A percentile compares a stretch with the other conserved stretches of the same genome.
Conservation (phyloP, 1,140 invertebrate genomes). For the Ceratina calcarata region DNA sequence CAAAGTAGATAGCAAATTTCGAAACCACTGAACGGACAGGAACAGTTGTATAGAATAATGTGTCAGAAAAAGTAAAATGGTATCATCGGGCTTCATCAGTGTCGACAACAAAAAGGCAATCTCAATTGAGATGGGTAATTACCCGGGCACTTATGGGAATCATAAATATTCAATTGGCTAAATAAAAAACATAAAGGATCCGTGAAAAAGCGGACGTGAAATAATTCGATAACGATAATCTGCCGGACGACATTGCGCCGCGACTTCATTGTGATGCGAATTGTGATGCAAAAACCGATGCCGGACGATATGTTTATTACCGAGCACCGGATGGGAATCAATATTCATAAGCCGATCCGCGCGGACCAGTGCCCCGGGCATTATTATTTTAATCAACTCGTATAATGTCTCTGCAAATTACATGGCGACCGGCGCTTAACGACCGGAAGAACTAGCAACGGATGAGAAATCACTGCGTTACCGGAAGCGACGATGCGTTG, state of each 20-base stretch:
- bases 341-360: conserved; percentile 64
- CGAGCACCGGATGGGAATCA: conserved; percentile 66
- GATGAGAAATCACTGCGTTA: conserved; percentile 60
- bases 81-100: background rate
- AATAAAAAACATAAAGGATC: background rate
- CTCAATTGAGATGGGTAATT: conserved; percentile 3
- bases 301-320: conserved; percentile 61
- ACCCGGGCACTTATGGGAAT: conserved; percentile 27
- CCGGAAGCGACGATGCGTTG: conserved; percentile 38
- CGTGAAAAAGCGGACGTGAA: conserved; percentile 48
- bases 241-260: conserved; percentile 33
- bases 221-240: conserved; percentile 49
- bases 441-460: conserved; percentile 64
- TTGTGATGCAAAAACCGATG: conserved; percentile 48
- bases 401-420: conserved; percentile 68
- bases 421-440: conserved; percentile 62
- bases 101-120: conserved; percentile 1
- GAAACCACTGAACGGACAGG: no score
- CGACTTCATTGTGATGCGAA: conserved; percentile 57
- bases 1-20: no score
- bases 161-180: conserved; percentile 38
- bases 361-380: conserved; percentile 52
- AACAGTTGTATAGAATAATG: no score
- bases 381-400: conserved; percentile 68
- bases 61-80: background rate